Evolutionary conservation across 2,888 invertebrate species (phyloP).

Genomic region (Pheosia tremula): DNA sequence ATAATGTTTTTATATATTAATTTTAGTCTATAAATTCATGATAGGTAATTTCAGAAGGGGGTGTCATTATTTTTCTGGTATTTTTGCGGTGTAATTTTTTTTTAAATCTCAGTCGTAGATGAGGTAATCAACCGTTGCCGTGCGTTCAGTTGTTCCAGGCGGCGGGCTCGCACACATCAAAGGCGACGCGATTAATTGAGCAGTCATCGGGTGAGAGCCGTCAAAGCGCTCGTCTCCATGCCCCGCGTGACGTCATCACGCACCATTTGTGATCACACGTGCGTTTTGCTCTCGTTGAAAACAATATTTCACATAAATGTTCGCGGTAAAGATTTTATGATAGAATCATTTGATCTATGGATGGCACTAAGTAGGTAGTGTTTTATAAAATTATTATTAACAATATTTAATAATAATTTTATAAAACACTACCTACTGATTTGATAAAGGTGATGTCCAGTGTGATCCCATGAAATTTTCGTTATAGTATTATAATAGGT

Average conservation of each 20-base stretch:
- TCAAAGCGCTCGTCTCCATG: constrained; percentile 50
- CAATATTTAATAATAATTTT: too few relatives aligned
- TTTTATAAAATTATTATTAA: too few relatives aligned
- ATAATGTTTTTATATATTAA: too few relatives aligned
- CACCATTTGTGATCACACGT: constrained; percentile 62
- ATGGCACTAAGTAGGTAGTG: too few relatives aligned
- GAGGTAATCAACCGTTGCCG: not conserved
- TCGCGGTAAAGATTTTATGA: constrained; percentile 2
- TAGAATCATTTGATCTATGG: not conserved
- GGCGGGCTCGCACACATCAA: constrained; percentile 60
- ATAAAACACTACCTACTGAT: too few relatives aligned
- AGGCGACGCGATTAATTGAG: constrained; percentile 68
- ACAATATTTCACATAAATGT: constrained; percentile 10
- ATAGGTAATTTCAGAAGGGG: too few relatives aligned
- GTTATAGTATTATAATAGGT: too few relatives aligned
- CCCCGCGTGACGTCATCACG: constrained; percentile 58
- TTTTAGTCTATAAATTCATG: too few relatives aligned
- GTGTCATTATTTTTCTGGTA: too few relatives aligned
- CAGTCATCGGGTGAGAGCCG: constrained; percentile 55
- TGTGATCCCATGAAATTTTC: too few relatives aligned
- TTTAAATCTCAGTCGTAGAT: not conserved
- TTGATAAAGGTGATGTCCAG: too few relatives aligned
- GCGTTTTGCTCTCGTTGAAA: constrained; percentile 42
- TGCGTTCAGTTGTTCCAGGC: constrained; percentile 19
- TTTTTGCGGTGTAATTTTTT: not conserved